Evolutionary conservation across 1,140 invertebrate genomes (phyloP).

Genomic region (Pissodes strobi): DNA sequence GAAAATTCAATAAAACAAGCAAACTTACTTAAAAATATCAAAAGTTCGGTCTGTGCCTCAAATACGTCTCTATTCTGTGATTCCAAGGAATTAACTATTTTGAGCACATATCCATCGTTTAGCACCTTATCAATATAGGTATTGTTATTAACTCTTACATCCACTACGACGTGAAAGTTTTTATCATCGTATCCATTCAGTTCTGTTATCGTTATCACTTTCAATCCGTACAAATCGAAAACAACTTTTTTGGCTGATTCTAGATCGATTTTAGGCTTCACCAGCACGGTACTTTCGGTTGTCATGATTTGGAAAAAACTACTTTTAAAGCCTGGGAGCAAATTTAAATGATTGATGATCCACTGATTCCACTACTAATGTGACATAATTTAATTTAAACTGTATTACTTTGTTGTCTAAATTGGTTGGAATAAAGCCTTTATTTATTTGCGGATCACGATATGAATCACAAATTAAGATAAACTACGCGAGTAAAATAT

Average conservation of each 20-base stretch:
- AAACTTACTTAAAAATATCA: slow-evolving; percentile 65
- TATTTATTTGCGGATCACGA: no score
- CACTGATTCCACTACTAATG: no score
- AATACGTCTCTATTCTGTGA: slow-evolving; percentile 68
- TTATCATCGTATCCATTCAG: slow-evolving; percentile 82
- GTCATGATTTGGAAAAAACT: background rate
- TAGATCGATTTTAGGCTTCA: slow-evolving; percentile 52
- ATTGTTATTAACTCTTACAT: slow-evolving; percentile 27
- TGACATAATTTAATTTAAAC: no score
- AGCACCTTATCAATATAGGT: slow-evolving; percentile 30
- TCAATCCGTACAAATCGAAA: slow-evolving; percentile 70
- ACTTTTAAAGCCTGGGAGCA: no score
- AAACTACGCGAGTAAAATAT: no score
- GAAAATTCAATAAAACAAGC: background rate
- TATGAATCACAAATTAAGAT: no score
- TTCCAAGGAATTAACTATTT: slow-evolving; percentile 80
- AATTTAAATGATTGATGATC: no score
- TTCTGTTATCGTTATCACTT: slow-evolving; percentile 65
- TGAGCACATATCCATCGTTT: slow-evolving; percentile 74
- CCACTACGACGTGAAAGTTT: slow-evolving; percentile 63
- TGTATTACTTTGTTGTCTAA: no score
- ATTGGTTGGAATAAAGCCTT: no score
- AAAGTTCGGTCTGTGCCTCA: slow-evolving; percentile 72
- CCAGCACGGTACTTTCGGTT: background rate
- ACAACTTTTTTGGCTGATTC: slow-evolving; percentile 63